Evolutionary conservation across 35 echinoderm and acorn worm species (phyloP).

Genomic region (Hemicentrotus pulcherrimus): DNA sequence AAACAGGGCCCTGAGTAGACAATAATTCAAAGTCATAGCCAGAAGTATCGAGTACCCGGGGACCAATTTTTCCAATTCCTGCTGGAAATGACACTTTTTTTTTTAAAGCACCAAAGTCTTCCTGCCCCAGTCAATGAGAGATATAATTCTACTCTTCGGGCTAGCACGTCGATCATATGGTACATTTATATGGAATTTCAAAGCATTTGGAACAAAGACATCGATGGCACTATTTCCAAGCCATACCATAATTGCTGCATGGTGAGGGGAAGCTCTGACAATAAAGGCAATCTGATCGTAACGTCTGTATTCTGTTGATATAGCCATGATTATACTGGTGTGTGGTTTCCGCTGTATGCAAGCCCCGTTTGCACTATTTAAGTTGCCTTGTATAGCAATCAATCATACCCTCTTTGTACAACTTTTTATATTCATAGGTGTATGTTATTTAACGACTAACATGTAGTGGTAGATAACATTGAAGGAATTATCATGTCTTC

Average conservation of each 20-base stretch:
- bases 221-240: neutral
- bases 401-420: neutral
- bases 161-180: neutral
- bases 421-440: neutral
- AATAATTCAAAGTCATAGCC: too few relatives aligned
- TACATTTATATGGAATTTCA: neutral
- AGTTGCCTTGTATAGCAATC: neutral
- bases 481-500: neutral
- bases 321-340: neutral
- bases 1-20: too few relatives aligned
- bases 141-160: neutral
- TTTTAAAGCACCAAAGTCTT: neutral
- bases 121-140: neutral
- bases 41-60: too few relatives aligned
- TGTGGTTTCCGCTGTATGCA: neutral
- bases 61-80: neutral
- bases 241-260: neutral
- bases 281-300: neutral
- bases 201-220: neutral
- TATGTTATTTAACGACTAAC: neutral
- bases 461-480: neutral
- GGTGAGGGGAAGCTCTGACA: neutral
- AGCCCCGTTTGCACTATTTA: neutral
- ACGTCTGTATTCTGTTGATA: neutral
- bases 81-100: neutral